Evolutionary conservation across 2,113 vertebrate genomes (phyloP).

Genomic region (Gavialis gangeticus): DNA sequence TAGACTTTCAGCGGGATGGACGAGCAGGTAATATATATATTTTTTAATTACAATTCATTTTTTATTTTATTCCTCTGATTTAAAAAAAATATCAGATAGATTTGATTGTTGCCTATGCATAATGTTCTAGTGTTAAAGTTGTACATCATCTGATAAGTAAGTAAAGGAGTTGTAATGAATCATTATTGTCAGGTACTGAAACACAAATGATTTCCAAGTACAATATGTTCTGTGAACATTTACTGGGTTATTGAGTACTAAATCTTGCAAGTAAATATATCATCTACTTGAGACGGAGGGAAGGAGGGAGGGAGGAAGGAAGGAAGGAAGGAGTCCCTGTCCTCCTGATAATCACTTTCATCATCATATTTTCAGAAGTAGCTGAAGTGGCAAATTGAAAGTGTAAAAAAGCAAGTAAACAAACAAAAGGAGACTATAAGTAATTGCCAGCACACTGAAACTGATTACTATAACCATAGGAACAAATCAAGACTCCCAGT

Average conservation of each 20-base stretch:
- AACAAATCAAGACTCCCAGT: background rate
- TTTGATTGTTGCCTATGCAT: background rate
- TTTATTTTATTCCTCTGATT: background rate
- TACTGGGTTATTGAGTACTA: constrained; percentile 43
- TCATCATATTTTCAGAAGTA: background rate
- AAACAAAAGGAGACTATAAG: background rate
- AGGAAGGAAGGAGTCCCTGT: background rate
- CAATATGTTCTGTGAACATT: constrained; percentile 30
- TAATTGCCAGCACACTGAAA: background rate
- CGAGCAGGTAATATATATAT: constrained; percentile 87
- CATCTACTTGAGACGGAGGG: constrained; percentile 18
- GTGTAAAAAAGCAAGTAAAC: background rate
- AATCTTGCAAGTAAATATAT: constrained; percentile 58
- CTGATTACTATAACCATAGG: background rate
- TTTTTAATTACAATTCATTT: background rate
- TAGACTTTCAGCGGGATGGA: constrained; percentile 97
- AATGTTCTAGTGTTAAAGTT: background rate
- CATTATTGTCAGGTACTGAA: constrained; percentile 26
- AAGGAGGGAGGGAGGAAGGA: background rate
- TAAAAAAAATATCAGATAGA: background rate
- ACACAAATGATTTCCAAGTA: constrained; percentile 3
- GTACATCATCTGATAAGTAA: background rate
- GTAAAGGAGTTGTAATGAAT: background rate
- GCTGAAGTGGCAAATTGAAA: constrained; percentile 28
- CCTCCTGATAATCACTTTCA: background rate